Percentiles rank a stretch among this genome's conserved stretches.
phyloP scores from a whole-genome alignment of 2,113 vertebrate genomes.

The Nipponia nippon region DNA sequence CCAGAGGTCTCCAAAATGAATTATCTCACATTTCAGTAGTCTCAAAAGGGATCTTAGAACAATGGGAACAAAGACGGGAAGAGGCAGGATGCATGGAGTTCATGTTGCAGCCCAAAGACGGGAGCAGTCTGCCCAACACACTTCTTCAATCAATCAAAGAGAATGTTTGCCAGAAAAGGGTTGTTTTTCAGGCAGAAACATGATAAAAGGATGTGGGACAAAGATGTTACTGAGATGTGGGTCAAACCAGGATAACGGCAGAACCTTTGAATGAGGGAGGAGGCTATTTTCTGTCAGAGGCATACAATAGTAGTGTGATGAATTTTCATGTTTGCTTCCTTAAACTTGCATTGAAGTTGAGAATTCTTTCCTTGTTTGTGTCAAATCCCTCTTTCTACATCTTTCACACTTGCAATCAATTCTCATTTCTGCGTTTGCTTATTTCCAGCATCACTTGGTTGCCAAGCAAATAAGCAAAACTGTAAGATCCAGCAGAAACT shows the following conservation, averaged over 20 bases:
- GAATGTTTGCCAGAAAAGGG: background rate
- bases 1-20: background rate
- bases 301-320: background rate
- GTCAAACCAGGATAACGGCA: background rate
- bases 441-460: background rate
- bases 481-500: constrained; percentile 9
- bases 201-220: background rate
- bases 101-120: background rate
- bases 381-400: background rate
- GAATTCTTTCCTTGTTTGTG: background rate
- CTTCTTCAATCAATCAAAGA: background rate
- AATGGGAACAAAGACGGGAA: background rate
- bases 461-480: constrained; percentile 23
- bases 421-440: constrained; percentile 10
- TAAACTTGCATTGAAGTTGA: background rate
- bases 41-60: background rate
- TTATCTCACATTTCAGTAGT: background rate
- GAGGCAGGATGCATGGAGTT: background rate
- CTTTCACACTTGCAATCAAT: background rate
- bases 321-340: background rate
- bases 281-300: background rate
- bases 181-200: background rate
- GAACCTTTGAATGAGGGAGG: background rate
- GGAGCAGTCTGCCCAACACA: background rate
- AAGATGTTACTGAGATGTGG: background rate